Conservation (phyloP, 2,888 invertebrate genomes). For the Metallyticus violacea region DNA sequence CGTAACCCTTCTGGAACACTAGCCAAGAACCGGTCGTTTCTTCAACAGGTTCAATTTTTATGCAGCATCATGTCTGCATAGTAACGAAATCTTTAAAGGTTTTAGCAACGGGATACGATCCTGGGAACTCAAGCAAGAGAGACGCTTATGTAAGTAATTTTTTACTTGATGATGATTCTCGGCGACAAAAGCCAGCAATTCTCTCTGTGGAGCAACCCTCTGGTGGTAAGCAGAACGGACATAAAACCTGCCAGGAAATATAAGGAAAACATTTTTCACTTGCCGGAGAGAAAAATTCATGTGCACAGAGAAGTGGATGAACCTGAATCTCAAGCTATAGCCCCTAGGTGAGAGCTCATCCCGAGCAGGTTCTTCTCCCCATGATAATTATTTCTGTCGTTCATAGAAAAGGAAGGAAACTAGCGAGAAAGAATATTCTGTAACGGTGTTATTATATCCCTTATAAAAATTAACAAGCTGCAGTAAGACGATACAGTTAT, state of each 20-base stretch:
- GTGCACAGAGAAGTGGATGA: neutral
- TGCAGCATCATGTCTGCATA: neutral
- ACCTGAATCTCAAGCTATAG: neutral
- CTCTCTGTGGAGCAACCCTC: neutral
- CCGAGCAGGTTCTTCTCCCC: neutral
- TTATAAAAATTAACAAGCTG: neutral
- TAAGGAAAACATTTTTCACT: neutral
- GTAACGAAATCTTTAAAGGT: neutral
- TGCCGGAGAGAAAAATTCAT: neutral
- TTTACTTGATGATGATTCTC: neutral
- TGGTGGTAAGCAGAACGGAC: neutral
- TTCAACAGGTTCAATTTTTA: neutral
- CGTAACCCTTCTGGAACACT: neutral
- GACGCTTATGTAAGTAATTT: neutral
- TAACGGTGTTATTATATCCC: neutral
- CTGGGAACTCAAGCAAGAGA: neutral
- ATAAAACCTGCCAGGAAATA: neutral
- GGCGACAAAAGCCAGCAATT: too few relatives aligned
- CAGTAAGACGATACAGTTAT: neutral
- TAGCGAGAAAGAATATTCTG: neutral
- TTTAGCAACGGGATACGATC: neutral
- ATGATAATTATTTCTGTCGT: neutral
- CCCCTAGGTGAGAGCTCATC: neutral
- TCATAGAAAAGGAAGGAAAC: neutral
- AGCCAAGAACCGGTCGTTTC: neutral